Evolutionary conservation across 2,113 vertebrate species (phyloP).

Genomic region (Daboia siamensis): DNA sequence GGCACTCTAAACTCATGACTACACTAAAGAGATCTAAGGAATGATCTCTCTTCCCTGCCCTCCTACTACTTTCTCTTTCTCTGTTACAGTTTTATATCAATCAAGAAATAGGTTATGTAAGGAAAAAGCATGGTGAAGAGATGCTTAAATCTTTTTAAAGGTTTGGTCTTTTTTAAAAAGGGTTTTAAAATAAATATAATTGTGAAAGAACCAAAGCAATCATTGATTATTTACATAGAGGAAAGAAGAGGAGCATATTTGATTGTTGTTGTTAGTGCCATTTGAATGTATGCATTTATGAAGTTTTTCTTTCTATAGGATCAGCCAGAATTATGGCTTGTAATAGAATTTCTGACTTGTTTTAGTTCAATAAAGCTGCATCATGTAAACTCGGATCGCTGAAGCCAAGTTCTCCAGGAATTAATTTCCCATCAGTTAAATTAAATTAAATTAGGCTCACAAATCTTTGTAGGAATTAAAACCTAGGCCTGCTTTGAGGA

Average conservation of each 20-base stretch:
- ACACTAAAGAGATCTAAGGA: not conserved
- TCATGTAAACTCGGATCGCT: not conserved
- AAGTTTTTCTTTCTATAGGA: not conserved
- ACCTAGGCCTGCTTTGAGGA: not conserved
- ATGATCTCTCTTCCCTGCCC: not conserved
- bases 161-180: not conserved
- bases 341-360: not conserved
- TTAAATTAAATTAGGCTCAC: not conserved
- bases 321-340: not conserved
- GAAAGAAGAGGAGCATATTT: not conserved
- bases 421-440: not conserved
- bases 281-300: not conserved
- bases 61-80: too few species aligned
- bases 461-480: not conserved
- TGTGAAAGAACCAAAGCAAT: not conserved
- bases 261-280: not conserved
- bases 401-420: not conserved
- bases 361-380: not conserved
- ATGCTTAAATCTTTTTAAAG: not conserved
- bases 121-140: not conserved
- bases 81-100: not conserved
- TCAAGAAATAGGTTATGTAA: not conserved
- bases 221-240: not conserved
- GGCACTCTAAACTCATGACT: not conserved
- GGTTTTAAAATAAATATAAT: not conserved